phyloP scores from a whole-genome alignment of 2,797 vertebrate species.

The Rhynchotus rufescens region DNA sequence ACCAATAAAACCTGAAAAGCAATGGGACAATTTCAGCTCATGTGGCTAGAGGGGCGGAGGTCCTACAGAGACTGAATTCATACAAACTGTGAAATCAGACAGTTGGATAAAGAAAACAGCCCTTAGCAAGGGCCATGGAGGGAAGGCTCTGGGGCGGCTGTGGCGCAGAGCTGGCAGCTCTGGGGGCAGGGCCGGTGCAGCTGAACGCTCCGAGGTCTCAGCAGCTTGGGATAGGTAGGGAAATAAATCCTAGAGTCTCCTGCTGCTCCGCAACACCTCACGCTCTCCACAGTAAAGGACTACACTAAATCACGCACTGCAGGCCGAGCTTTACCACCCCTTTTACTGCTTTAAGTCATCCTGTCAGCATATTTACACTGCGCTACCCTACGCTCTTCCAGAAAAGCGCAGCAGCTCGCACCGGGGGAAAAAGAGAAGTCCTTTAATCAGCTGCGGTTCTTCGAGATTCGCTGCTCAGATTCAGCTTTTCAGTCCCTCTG shows the following conservation, averaged over 20 bases:
- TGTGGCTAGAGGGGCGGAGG: background rate
- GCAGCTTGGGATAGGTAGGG: background rate
- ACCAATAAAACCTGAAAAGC: background rate
- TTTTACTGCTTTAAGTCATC: background rate
- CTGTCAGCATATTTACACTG: background rate
- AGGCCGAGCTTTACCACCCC: background rate
- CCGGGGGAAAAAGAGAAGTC: background rate
- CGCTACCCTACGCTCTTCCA: background rate
- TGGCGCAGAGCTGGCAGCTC: background rate
- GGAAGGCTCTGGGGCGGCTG: background rate
- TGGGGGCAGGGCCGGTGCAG: background rate
- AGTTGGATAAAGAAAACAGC: background rate
- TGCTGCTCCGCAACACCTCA: background rate
- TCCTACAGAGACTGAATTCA: background rate
- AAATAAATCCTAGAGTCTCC: background rate
- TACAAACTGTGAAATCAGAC: background rate
- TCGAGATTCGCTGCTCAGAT: background rate
- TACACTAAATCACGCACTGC: fast-evolving
- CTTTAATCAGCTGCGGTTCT: background rate
- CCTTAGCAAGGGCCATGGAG: background rate
- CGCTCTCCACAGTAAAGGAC: fast-evolving
- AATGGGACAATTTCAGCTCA: background rate
- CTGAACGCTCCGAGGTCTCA: background rate
- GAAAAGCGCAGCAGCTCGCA: background rate
- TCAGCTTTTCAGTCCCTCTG: background rate